phyloP scores from a whole-genome alignment of 2,797 vertebrate species.

The Gymnocypris eckloni region DNA sequence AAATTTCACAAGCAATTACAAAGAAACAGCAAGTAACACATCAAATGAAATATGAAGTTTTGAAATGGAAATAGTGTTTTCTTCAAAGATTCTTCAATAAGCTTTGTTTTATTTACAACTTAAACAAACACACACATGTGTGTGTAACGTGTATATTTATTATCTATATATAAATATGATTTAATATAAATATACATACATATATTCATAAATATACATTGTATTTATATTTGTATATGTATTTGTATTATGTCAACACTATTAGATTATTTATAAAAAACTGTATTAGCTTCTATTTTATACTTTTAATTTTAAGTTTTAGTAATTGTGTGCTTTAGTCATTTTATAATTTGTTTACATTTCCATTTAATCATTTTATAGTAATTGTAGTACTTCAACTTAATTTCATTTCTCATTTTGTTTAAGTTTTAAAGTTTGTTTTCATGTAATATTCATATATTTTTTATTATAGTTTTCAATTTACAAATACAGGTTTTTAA shows the following conservation, averaged over 20 bases:
- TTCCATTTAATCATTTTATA: neutral
- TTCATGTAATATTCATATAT: neutral
- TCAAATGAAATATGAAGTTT: neutral
- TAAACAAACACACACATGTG: neutral
- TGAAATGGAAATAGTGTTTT: neutral
- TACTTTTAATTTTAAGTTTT: neutral
- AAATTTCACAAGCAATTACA: neutral
- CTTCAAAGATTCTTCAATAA: neutral
- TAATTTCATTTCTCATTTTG: neutral
- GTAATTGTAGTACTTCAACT: neutral
- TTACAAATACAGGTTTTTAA: too few species aligned
- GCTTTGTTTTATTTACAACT: neutral
- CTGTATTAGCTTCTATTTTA: neutral
- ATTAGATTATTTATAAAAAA: neutral
- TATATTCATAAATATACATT: neutral
- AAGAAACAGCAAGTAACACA: neutral
- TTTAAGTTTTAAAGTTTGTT: neutral
- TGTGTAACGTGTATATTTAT: neutral
- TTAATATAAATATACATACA: too few species aligned
- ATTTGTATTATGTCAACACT: too few species aligned
- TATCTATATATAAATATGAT: neutral
- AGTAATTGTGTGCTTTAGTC: neutral
- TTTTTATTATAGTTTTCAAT: neutral
- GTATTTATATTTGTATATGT: neutral
- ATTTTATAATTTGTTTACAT: neutral